Base-by-base conservation (phyloP, 2,888 invertebrate species). In the Euzophera pinguis region DNA sequence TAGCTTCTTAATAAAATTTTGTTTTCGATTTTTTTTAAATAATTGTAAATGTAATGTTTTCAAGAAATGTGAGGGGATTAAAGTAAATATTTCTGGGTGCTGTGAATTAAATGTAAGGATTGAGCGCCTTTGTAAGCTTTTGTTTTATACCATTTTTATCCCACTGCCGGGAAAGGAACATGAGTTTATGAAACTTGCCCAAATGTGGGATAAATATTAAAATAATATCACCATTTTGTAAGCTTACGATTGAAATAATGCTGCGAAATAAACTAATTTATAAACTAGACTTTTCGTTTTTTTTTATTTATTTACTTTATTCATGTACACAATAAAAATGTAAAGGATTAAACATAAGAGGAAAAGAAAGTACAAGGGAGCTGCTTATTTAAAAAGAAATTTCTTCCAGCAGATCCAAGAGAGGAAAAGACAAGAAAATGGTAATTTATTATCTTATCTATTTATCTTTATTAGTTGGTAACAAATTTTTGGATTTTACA, bases 261-360 rank as follows among this genome's bases (percentile, higher is more conserved):
- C 39, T 22, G 50, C 32, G 13, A 50, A 42, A 42, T 42, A 50
- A 50, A 50, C 34, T 50, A 50, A 50, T 50, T 50, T 50, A 50
- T 50, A 42, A 32, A 41, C 8, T 22, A 14, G 1, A 2, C 1
- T 5, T 34, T 17, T 43, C 3, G 35, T 50, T 43, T 42, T 17
- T 17, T 50, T 48, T n/a, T 7, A 12, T 13, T 13, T 38, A 35
- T n/a, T 35, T n/a, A 1, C 35, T 35, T 10, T 1, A 5, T 1
- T 5, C 2, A 22, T 3, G 22, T 32, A 32, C 32, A 32, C 3
- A 32, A 32, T 6, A 4, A 8, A 7, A 22, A 2, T 22, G 2
- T 22, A 22, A 22, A 22, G 22, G 22, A 22, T n/a, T n/a, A n/a
- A n/a, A n/a, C n/a, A n/a, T n/a, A n/a, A n/a, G n/a, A n/a, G n/a